A percentile compares a stretch with the other conserved stretches of the same genome.
These are phyloP conservation scores for Nematolebias whitei DNA, from an alignment of 2,113 vertebrate genomes.

Conservation along the genomic window DNA sequence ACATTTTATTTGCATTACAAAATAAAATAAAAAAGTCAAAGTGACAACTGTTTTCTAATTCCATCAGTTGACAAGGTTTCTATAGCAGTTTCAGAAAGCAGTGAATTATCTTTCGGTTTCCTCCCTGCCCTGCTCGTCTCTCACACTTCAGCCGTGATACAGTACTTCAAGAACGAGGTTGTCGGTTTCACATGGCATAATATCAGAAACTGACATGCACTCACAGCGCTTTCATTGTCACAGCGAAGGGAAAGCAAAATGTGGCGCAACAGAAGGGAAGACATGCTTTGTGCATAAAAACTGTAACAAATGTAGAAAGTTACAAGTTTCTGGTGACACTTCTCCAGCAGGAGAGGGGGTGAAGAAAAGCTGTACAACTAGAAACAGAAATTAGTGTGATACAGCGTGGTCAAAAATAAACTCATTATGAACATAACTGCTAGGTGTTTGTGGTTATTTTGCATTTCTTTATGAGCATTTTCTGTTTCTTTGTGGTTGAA, in stretches of 20 bases:
- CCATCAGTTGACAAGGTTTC: constrained; percentile 60
- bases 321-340: background rate
- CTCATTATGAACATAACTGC: background rate
- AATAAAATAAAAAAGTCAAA: too few relatives aligned
- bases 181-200: constrained; percentile 70
- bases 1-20: too few relatives aligned
- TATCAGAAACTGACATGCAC: constrained; percentile 51
- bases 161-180: constrained; percentile 69
- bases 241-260: constrained; percentile 22
- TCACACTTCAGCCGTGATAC: constrained; percentile 51
- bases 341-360: background rate
- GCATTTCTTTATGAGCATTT: background rate
- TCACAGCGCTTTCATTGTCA: constrained; percentile 32
- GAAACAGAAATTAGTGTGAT: constrained; percentile 33
- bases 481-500: background rate
- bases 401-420: background rate
- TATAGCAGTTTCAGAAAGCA: constrained; percentile 61
- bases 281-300: background rate
- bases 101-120: constrained; percentile 60
- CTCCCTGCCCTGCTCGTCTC: constrained; percentile 51
- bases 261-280: constrained; percentile 24
- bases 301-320: background rate
- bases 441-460: background rate
- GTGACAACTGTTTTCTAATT: too few relatives aligned
- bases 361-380: background rate